Evolutionary conservation across 2,113 vertebrate genomes (phyloP).

Genomic region (Colinus virginianus): DNA sequence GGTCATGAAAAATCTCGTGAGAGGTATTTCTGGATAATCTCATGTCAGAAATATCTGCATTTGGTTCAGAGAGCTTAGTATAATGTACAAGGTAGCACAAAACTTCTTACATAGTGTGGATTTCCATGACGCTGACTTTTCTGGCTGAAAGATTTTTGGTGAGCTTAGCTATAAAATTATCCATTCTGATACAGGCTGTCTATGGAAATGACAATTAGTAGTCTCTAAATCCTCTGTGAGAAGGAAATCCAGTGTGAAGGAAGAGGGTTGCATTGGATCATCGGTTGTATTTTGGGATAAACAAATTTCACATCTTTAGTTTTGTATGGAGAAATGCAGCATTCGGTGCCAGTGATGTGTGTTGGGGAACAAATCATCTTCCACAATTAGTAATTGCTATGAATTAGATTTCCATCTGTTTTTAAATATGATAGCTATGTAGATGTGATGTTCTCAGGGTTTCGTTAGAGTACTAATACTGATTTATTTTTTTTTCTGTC

Average conservation of each 20-base stretch:
- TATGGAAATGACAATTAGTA: background rate
- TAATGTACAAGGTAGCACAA: background rate
- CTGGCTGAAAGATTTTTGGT: background rate
- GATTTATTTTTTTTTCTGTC: background rate
- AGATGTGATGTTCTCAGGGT: background rate
- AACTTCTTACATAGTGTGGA: background rate
- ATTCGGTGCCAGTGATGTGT: background rate
- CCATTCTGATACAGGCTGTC: background rate
- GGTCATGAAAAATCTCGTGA: background rate
- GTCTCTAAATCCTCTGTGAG: background rate
- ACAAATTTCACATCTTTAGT: background rate
- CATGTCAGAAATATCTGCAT: background rate
- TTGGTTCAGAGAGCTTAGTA: background rate
- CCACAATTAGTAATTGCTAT: background rate
- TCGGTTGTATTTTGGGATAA: background rate
- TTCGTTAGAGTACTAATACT: background rate
- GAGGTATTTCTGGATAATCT: background rate
- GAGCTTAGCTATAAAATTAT: background rate
- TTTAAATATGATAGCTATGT: background rate
- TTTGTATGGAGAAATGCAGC: background rate
- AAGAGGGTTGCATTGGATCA: background rate
- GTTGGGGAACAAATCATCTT: background rate
- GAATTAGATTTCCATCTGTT: background rate
- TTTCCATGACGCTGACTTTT: background rate
- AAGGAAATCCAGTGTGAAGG: accelerated